Conservation (phyloP, 2,113 vertebrate species). For the Sebastes schlegelii region DNA sequence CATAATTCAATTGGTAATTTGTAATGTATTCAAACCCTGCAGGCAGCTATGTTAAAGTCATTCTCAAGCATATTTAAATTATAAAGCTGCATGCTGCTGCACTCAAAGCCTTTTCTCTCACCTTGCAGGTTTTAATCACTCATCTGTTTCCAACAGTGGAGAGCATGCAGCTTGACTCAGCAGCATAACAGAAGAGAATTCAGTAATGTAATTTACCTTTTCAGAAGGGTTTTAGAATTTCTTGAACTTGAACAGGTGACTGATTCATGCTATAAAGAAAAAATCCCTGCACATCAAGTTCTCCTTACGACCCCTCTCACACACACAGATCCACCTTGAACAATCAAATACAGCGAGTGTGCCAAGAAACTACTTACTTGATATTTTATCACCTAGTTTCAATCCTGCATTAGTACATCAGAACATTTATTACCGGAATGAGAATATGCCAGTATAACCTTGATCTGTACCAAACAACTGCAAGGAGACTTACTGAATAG, state of each 20-base stretch:
- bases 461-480: conserved; percentile 14
- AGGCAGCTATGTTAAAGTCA: conserved; percentile 29
- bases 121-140: conserved; percentile 53
- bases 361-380: conserved; percentile 7
- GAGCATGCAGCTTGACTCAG: conserved; percentile 42
- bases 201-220: conserved; percentile 11
- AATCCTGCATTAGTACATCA: neutral
- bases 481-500: conserved; percentile 25
- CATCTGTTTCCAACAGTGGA: conserved; percentile 38
- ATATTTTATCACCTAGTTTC: neutral
- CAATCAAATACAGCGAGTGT: neutral
- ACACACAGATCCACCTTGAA: conserved; percentile 6
- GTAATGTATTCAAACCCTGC: conserved; percentile 38
- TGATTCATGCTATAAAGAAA: neutral
- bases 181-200: conserved; percentile 32
- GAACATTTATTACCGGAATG: conserved; percentile 5
- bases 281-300: neutral
- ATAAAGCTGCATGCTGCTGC: conserved; percentile 14
- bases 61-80: conserved; percentile 18
- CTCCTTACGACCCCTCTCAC: neutral
- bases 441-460: conserved; percentile 3
- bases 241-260: neutral
- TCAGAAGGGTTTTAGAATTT: conserved; percentile 5
- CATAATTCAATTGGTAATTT: conserved; percentile 25
- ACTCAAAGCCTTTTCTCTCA: conserved; percentile 24